phyloP scores from a whole-genome alignment of 2,113 vertebrate genomes.

The Rana temporaria region DNA sequence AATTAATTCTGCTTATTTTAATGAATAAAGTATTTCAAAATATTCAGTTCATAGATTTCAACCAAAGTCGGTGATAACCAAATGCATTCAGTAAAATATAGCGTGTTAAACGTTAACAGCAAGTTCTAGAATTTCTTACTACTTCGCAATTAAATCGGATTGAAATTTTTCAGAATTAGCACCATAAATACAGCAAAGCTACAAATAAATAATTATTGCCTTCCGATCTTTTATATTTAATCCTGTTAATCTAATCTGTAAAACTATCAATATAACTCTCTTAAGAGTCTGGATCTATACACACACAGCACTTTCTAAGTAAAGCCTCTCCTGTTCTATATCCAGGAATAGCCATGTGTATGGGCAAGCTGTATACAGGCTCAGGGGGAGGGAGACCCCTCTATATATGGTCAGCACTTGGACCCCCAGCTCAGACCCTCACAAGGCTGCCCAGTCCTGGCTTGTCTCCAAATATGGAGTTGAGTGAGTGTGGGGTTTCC shows the following conservation, averaged over 20 bases:
- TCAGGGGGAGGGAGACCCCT: conserved; percentile 41
- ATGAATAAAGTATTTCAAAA: too few relatives aligned
- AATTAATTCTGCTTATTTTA: too few relatives aligned
- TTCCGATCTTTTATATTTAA: background rate
- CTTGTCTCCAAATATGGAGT: conserved; percentile 56
- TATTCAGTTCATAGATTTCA: too few relatives aligned
- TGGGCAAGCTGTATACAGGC: conserved; percentile 47
- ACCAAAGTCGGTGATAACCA: too few relatives aligned
- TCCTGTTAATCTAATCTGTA: background rate
- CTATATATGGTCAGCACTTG: conserved; percentile 53
- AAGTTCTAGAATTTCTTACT: too few relatives aligned
- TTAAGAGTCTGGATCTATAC: conserved; percentile 26
- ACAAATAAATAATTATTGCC: too few relatives aligned
- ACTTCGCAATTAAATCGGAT: too few relatives aligned
- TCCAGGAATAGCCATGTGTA: conserved; percentile 57
- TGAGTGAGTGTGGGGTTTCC: conserved; percentile 45
- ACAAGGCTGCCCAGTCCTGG: conserved; percentile 51
- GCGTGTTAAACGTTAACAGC: too few relatives aligned
- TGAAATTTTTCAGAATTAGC: too few relatives aligned
- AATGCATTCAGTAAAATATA: too few relatives aligned
- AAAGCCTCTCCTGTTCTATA: conserved; percentile 42
- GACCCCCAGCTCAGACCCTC: conserved; percentile 52
- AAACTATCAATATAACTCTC: conserved; percentile 14
- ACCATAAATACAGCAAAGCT: too few relatives aligned
- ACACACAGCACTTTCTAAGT: conserved; percentile 58